Evolutionary conservation across 1,140 invertebrate genomes (phyloP).

Genomic region (Ceratoteleas bidentatus): DNA sequence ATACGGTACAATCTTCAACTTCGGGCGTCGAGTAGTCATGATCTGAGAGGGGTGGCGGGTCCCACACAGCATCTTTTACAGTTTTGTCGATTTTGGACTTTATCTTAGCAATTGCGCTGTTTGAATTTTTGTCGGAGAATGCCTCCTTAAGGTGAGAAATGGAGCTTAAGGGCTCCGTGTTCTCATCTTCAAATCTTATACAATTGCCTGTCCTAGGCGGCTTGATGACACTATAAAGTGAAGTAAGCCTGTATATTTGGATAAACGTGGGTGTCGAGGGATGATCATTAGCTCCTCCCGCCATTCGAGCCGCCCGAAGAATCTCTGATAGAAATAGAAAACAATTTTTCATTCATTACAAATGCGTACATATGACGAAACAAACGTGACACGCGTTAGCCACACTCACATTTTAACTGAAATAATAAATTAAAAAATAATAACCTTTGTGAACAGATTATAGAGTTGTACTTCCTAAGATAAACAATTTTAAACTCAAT

Average conservation of each 20-base stretch:
- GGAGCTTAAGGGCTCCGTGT: background rate
- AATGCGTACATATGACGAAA: too few relatives aligned
- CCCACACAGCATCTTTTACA: background rate
- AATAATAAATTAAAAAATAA: too few relatives aligned
- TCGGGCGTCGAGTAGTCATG: background rate
- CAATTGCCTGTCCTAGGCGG: background rate
- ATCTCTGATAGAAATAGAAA: background rate
- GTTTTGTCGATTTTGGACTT: background rate
- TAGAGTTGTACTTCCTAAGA: background rate
- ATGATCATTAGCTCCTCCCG: conserved; percentile 2
- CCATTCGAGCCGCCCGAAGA: background rate
- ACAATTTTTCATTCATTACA: background rate
- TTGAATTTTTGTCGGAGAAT: background rate
- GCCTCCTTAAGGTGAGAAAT: background rate
- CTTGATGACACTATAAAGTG: background rate
- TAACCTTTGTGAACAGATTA: background rate
- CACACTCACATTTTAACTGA: too few relatives aligned
- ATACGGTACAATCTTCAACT: background rate
- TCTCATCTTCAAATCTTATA: background rate
- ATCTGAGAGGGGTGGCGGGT: background rate
- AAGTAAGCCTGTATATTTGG: background rate
- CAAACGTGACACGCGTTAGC: too few relatives aligned
- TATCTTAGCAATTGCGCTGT: background rate
- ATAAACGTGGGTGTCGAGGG: conserved; percentile 2
- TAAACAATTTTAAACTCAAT: background rate